A percentile compares a stretch with the other conserved stretches of the same genome.
phyloP scores from a whole-genome alignment of 1,140 invertebrate genomes.

The Platorchestia sp. region DNA sequence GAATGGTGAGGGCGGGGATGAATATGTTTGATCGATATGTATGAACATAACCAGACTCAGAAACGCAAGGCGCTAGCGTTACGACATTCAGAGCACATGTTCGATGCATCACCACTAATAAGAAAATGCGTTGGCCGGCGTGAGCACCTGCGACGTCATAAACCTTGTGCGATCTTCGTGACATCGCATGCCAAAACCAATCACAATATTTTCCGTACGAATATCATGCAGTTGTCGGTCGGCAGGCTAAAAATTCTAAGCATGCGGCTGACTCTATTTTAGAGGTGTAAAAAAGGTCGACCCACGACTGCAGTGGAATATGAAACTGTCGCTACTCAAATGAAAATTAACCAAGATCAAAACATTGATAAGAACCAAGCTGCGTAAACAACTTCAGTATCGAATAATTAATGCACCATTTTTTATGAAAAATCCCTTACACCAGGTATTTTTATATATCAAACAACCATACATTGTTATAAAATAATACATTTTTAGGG shows the following conservation, averaged over 20 bases:
- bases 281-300: neutral
- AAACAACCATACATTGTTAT: neutral
- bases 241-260: neutral
- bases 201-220: neutral
- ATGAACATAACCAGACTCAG: neutral
- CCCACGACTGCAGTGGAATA: neutral
- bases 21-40: neutral
- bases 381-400: neutral
- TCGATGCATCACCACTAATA: neutral
- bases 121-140: neutral
- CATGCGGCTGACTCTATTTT: neutral
- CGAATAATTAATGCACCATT: neutral
- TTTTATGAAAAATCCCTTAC: neutral
- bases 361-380: neutral
- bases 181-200: conserved; percentile 16
- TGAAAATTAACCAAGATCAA: neutral
- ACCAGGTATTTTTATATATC: neutral
- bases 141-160: neutral
- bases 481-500: neutral
- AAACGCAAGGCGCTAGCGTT: neutral
- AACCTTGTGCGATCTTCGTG: neutral
- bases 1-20: neutral
- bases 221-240: neutral
- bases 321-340: neutral
- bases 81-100: neutral